These are phyloP conservation scores for Musca vetustissima DNA, from an alignment of 1,140 invertebrate species.

Conservation along the genomic window DNA sequence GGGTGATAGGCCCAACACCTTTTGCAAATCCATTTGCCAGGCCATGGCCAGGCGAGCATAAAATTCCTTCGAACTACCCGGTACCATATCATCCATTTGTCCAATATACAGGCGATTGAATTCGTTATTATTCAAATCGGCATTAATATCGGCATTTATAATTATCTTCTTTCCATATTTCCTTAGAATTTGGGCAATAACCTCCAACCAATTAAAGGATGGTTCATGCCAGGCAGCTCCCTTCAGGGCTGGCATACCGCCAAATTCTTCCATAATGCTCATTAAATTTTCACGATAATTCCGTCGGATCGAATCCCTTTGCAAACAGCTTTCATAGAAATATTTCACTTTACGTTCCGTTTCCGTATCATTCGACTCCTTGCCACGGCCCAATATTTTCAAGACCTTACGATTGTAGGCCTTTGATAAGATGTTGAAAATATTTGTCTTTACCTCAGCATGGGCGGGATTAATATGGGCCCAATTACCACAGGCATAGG, in stretches of 20 bases:
- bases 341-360: conserved; percentile 47
- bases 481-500: conserved; percentile 66
- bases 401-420: conserved; percentile 36
- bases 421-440: conserved; percentile 55
- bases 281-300: conserved; percentile 61
- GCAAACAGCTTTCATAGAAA: conserved; percentile 47
- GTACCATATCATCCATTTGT: conserved; percentile 33
- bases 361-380: conserved; percentile 38
- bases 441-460: conserved; percentile 55
- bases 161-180: conserved; percentile 63
- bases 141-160: conserved; percentile 34
- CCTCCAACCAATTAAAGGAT: conserved; percentile 66
- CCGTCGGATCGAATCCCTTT: conserved; percentile 57
- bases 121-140: conserved; percentile 40
- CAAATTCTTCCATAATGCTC: conserved; percentile 62
- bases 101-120: conserved; percentile 42
- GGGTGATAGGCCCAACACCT: conserved; percentile 33
- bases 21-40: conserved; percentile 28
- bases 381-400: conserved; percentile 35
- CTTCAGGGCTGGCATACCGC: conserved; percentile 76
- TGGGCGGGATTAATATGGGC: conserved; percentile 39
- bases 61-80: conserved; percentile 24
- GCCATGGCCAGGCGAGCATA: conserved; percentile 8
- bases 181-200: conserved; percentile 63
- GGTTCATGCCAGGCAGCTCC: conserved; percentile 54